Evolutionary conservation across 1,140 invertebrate species (phyloP), one percentile per base, ranked within the genome.

Genomic region (Penaeus vannamei): DNA sequence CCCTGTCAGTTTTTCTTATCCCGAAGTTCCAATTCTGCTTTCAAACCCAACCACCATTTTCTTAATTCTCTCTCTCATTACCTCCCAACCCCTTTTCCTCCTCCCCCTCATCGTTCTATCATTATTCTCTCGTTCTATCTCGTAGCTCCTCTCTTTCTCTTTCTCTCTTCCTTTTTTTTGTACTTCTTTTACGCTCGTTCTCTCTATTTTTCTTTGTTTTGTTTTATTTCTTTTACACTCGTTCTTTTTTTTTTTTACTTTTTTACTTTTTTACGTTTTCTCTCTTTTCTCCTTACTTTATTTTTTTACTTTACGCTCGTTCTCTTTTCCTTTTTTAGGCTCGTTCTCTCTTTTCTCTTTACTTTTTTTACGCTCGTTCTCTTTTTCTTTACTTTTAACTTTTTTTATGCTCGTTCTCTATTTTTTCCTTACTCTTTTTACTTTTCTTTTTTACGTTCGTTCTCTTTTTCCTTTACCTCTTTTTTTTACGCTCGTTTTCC

Each of bases 21-120:
- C 29, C 26, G 20, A 79, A 8, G 20, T 22, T 32, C 42, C 72
- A 79, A 32, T 23, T 79, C 0, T 29, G 36, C 36, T 1, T 32
- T 79, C 26, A 26, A 20, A 22, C 29, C 23, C 29, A 22, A 23
- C 29, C 46, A 36, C 29, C 10, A 26, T 32, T 79, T n/a, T 36
- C 22, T 32, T 36, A 46, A 42, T 12, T 29, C 26, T 80, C 77
- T 29, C 14, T 36, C 32, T 80, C 36, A 53, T 59, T 42, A 4
- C 36, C 77, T 80, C 77, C 53, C 76, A 46, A 42, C 36, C 77
- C 59, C 26, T 80, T 36, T 80, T 32, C 53, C 32, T 46, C 77
- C 17, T 17, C 53, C 10, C 53, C 5, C 53, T 53, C 53, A 53
- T 53, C 53, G 53, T 53, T 53, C 53, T 12, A 53, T 53, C 53